Percentiles rank a stretch among this genome's conserved stretches.
phyloP scores from a whole-genome alignment of 2,888 invertebrate species.

The Himalopsyche tibetana region DNA sequence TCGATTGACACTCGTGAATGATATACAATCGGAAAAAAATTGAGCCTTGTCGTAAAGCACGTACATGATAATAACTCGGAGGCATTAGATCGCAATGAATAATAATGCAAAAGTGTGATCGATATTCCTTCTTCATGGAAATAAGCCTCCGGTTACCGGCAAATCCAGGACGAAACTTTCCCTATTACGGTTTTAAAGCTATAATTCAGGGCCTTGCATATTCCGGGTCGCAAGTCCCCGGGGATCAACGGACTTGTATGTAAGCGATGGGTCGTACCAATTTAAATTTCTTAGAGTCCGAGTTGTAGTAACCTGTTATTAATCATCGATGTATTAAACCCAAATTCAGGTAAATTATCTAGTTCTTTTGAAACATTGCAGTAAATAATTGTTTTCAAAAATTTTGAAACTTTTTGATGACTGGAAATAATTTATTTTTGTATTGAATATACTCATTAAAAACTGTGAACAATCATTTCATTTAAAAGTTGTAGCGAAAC shows the following conservation, averaged over 20 bases:
- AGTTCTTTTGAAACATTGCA: too few species aligned
- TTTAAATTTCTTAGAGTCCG: neutral
- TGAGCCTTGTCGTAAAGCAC: neutral
- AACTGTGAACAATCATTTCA: too few species aligned
- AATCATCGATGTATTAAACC: too few species aligned
- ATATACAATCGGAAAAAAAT: conserved; percentile 25
- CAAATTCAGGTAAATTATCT: too few species aligned
- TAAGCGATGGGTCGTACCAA: neutral
- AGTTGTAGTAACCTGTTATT: too few species aligned
- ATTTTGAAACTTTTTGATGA: too few species aligned
- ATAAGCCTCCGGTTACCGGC: conserved; percentile 25
- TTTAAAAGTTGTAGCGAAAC: too few species aligned
- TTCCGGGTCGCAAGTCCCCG: neutral
- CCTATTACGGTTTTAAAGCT: conserved; percentile 20
- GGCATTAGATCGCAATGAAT: conserved; percentile 45
- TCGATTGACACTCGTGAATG: neutral
- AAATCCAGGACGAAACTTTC: conserved; percentile 23
- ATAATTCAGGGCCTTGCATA: conserved; percentile 26
- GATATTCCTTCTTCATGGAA: conserved; percentile 18
- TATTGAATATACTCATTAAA: too few species aligned
- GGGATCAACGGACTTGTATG: neutral
- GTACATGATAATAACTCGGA: conserved; percentile 36
- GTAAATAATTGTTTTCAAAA: too few species aligned
- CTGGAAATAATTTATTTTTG: too few species aligned
- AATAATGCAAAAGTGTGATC: conserved; percentile 43